Conservation (phyloP, 2,113 vertebrate species). For the Saiga tatarica region DNA sequence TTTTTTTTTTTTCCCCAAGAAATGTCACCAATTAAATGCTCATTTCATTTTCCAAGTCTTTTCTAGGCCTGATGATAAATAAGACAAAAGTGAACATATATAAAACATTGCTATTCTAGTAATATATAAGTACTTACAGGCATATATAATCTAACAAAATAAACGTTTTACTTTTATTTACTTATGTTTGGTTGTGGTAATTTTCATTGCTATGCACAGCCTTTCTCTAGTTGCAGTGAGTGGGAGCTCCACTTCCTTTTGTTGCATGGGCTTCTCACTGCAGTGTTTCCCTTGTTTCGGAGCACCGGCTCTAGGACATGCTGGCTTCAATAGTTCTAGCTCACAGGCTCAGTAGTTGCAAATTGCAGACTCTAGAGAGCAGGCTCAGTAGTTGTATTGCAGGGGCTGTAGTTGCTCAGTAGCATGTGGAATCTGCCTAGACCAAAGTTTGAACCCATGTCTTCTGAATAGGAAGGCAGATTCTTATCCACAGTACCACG, state of each 20-base stretch:
- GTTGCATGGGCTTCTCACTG: neutral
- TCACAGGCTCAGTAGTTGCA: neutral
- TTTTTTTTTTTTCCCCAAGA: neutral
- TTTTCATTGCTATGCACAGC: neutral
- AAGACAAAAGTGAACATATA: neutral
- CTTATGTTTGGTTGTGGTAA: neutral
- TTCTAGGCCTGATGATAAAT: neutral
- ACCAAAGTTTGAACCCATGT: neutral
- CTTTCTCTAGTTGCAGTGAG: neutral
- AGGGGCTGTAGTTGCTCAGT: neutral
- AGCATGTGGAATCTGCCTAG: neutral
- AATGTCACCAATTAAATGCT: neutral
- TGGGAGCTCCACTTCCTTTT: neutral
- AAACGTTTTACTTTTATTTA: neutral
- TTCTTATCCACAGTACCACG: neutral
- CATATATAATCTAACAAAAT: neutral
- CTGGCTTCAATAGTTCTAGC: neutral
- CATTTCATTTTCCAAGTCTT: neutral
- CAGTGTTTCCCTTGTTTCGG: neutral
- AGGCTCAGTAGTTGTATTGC: neutral
- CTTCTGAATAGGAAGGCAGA: neutral
- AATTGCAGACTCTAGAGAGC: neutral
- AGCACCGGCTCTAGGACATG: neutral
- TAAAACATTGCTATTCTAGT: neutral
- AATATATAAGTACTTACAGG: neutral